Evolutionary conservation across 2,113 vertebrate genomes (phyloP).

Genomic region (Clinocottus analis): DNA sequence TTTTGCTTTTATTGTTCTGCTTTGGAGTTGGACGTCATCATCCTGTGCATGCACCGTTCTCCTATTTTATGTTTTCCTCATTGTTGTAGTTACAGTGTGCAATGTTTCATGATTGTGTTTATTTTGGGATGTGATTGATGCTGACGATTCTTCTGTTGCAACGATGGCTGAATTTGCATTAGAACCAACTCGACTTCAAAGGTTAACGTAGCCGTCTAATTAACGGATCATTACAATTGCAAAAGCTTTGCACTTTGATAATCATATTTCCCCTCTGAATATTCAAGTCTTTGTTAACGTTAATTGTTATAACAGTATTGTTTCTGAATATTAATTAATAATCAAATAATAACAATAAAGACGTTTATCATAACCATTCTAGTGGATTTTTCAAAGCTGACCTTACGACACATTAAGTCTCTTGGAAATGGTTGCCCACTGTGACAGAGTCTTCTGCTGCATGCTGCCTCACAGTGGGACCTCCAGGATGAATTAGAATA

Average conservation of each 20-base stretch:
- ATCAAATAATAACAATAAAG: neutral
- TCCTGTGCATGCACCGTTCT: slow-evolving; percentile 23
- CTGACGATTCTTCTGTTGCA: slow-evolving; percentile 27
- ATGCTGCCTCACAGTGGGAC: neutral
- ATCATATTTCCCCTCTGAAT: slow-evolving; percentile 68
- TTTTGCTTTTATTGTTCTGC: slow-evolving; percentile 17
- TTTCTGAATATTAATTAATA: slow-evolving; percentile 44
- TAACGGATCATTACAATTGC: slow-evolving; percentile 55
- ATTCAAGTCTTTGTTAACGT: slow-evolving; percentile 63
- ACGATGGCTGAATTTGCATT: slow-evolving; percentile 67
- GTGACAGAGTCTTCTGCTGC: neutral
- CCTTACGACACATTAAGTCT: neutral
- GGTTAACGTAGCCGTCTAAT: slow-evolving; percentile 72
- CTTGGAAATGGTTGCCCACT: neutral
- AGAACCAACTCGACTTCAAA: slow-evolving; percentile 74
- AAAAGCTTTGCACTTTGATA: slow-evolving; percentile 65
- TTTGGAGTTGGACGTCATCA: slow-evolving; percentile 5
- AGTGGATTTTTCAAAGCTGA: neutral
- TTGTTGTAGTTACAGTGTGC: neutral
- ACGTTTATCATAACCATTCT: neutral
- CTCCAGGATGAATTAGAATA: neutral
- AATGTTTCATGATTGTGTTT: slow-evolving; percentile 26
- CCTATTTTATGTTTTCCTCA: neutral
- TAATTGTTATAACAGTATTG: slow-evolving; percentile 47
- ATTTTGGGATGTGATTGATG: slow-evolving; percentile 30